Percentiles rank a stretch among this genome's conserved stretches.
These are phyloP conservation scores for Mesembrinibis cayennensis DNA, from an alignment of 2,113 vertebrate genomes.

Conservation along the genomic window DNA sequence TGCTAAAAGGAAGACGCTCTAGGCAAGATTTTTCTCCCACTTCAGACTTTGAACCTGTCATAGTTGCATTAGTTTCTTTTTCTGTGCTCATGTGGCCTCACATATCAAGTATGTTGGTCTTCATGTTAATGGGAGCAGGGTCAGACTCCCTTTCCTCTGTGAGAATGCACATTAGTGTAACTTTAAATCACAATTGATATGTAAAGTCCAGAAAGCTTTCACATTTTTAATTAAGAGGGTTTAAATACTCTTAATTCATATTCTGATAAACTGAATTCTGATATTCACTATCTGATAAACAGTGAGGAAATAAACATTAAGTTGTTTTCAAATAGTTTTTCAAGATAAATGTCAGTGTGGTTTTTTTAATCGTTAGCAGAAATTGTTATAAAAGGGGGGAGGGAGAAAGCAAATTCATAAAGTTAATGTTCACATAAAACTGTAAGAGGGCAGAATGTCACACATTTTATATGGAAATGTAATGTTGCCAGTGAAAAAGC, in stretches of 20 bases:
- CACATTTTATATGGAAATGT: conserved; percentile 29
- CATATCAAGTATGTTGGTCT: not conserved
- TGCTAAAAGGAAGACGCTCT: not conserved
- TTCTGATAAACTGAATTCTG: too few relatives aligned
- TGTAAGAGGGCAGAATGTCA: conserved; percentile 24
- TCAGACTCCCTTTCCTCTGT: not conserved
- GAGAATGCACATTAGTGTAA: not conserved
- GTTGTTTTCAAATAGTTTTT: not conserved
- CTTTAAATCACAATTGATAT: not conserved
- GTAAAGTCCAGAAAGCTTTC: not conserved
- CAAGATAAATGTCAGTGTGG: not conserved
- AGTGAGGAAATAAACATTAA: not conserved
- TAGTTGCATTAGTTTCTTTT: not conserved
- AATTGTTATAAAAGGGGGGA: not conserved
- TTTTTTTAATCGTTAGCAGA: not conserved
- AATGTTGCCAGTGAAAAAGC: not conserved
- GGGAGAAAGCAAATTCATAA: not conserved
- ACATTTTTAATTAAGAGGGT: not conserved
- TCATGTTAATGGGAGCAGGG: not conserved
- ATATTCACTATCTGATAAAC: not conserved
- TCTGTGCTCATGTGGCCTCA: not conserved
- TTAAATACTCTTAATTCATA: not conserved
- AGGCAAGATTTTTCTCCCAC: not conserved
- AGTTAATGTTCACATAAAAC: conserved; percentile 35
- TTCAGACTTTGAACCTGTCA: not conserved